A percentile compares a stretch with the other conserved stretches of the same genome.
Evolutionary conservation across 1,140 invertebrate species (phyloP).

Genomic region (Diachasmimorpha longicaudata): DNA sequence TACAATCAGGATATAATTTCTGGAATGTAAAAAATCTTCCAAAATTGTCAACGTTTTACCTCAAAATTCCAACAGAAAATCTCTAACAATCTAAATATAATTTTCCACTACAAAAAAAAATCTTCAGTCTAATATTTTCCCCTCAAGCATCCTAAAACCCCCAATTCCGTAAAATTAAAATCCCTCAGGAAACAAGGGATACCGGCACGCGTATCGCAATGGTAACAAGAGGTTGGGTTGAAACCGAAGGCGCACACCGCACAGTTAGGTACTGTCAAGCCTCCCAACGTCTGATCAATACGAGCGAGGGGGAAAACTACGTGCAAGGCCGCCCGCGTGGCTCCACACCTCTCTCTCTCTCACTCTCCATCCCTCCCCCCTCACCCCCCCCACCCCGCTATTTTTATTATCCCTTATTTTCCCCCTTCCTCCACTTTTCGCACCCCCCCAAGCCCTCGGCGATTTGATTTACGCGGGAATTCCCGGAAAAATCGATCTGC

Average conservation of each 20-base stretch:
- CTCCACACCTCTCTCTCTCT: conserved; percentile 34
- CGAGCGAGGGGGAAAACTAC: conserved; percentile 52
- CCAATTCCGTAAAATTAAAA: too few species aligned
- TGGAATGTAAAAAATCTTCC: too few species aligned
- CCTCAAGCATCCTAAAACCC: too few species aligned
- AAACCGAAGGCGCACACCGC: conserved; percentile 29
- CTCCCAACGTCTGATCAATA: conserved; percentile 54
- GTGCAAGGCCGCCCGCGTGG: conserved; percentile 57
- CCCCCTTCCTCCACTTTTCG: not conserved
- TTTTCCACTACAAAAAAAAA: too few species aligned
- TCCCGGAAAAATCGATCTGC: not conserved
- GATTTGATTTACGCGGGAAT: not conserved
- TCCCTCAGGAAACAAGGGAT: not conserved
- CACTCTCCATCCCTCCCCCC: not conserved
- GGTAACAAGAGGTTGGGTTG: not conserved
- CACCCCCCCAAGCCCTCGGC: not conserved
- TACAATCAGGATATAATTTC: too few species aligned
- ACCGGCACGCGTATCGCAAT: not conserved
- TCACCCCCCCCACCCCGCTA: not conserved
- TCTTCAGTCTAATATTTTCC: too few species aligned
- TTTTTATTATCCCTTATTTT: not conserved
- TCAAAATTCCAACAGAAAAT: too few species aligned
- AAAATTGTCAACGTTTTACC: too few species aligned
- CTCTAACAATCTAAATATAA: too few species aligned
- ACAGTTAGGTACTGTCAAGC: conserved; percentile 52